Base-by-base conservation (phyloP, 2,797 vertebrate genomes). In the Hirundo rustica region DNA sequence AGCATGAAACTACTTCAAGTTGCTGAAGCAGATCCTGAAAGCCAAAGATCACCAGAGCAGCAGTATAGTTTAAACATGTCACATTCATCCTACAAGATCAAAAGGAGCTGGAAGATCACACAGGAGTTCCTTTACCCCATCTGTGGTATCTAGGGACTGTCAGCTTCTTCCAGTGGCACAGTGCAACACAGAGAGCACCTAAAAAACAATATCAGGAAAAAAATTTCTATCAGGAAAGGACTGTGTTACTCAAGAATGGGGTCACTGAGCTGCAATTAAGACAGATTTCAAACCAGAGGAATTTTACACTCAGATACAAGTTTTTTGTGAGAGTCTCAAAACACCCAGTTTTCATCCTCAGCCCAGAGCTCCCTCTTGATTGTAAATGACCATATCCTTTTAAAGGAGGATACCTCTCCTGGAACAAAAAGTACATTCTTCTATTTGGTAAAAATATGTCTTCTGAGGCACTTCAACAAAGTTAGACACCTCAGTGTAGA, bases 251-350 rank as follows among this genome's bases (percentile, higher is more conserved):
- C 12, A 76, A 23, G 38, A 72, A 36, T 3, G 4, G 9, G 5
- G 62, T 34, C 48, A 34, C 22, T 30, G 53, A 79, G 14, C 23
- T 47, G 27, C 9, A 86, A 7, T 7, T 54, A 21, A 13, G 20
- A 7, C 10, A 2, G 0, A 55, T 67, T 21, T 16, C 8, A 73
- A 86, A 58, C 12, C 27, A 54, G 4, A 32, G 44, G 5, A 27
- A 45, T 29, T 1, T 27, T 1, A 29, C 21, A 30, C 22, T 65
- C 16, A 36, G 10, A 32, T 13, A 19, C 0, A 0, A 66, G 7
- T 18, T 48, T 34, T 38, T 38, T 17, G 8, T 2, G 7, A 55
- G 1, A 71, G 2, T 7, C 18, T 62, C 53, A 73, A 45, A 83
- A 79, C 4, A 30, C 9, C 10, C 36, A 38, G 18, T 9, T 20